Conservation (phyloP, 2,113 vertebrate genomes). For the Onychorhynchus coronatus region DNA sequence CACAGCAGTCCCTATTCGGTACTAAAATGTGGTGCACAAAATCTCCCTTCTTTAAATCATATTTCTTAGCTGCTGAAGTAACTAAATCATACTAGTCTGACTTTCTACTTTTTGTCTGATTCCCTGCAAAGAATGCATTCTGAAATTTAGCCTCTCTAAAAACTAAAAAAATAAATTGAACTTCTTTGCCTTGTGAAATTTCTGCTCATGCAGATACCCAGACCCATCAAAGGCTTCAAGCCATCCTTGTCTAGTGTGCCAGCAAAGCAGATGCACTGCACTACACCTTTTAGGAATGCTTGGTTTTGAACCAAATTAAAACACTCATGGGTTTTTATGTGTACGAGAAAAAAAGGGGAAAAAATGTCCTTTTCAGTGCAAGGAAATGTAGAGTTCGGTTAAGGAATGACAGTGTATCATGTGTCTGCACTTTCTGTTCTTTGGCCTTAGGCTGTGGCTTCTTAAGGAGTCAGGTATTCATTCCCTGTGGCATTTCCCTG, state of each 20-base stretch:
- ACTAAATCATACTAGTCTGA: not conserved
- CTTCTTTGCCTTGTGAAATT: fast-evolving
- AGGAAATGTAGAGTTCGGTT: not conserved
- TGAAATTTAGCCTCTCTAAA: not conserved
- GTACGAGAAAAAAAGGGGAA: not conserved
- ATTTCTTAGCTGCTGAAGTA: not conserved
- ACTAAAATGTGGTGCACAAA: not conserved
- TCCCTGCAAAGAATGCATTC: not conserved
- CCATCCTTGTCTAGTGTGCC: not conserved
- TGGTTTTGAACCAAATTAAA: not conserved
- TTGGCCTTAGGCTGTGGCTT: not conserved
- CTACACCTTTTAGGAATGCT: not conserved
- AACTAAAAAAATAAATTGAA: not conserved
- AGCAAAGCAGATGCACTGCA: not conserved
- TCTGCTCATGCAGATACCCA: not conserved
- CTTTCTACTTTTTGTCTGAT: constrained; percentile 9
- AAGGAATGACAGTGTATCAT: not conserved
- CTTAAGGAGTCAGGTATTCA: not conserved
- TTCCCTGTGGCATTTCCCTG: not conserved
- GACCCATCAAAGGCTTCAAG: not conserved
- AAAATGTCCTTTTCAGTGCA: not conserved
- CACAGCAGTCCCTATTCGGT: not conserved
- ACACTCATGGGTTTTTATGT: not conserved
- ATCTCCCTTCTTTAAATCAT: not conserved
- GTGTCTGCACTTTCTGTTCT: not conserved